A percentile compares a stretch with the other conserved stretches of the same genome.
Conservation (phyloP, 2,888 invertebrate genomes). For the Eristalis pertinax region DNA sequence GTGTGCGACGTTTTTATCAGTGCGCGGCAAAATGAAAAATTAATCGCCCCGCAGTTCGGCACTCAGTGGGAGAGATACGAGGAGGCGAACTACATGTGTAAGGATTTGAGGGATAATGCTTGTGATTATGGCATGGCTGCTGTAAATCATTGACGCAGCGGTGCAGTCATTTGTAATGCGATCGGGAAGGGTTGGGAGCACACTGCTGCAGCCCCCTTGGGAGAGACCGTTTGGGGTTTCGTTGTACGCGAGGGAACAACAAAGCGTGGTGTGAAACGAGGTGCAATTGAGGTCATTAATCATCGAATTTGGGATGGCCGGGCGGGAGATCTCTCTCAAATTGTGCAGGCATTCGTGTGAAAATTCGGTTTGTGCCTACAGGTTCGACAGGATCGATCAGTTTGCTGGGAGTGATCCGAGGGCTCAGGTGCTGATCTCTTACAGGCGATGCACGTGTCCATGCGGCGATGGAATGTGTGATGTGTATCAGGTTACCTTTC, state of each 20-base stretch:
- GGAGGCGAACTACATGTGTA: constrained; percentile 12
- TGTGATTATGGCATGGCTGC: constrained; percentile 14
- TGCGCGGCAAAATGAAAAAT: constrained; percentile 52
- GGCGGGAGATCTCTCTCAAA: not conserved
- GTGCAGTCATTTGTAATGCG: constrained; percentile 57
- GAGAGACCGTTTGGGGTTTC: not conserved
- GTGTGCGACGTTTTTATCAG: constrained; percentile 17
- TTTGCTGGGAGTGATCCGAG: not conserved
- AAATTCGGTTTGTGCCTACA: not conserved
- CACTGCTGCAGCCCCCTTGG: not conserved
- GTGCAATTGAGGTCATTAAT: constrained; percentile 14
- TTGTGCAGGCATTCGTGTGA: not conserved
- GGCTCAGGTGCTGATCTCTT: no score
- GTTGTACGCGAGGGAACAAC: constrained; percentile 16
- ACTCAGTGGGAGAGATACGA: constrained; percentile 47
- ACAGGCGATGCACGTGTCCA: no score
- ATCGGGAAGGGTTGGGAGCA: constrained; percentile 22
- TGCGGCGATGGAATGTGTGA: no score
- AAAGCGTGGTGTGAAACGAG: constrained; percentile 42
- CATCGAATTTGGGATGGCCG: not conserved
- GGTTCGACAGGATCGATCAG: not conserved
- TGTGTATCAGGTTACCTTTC: no score
- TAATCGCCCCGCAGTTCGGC: constrained; percentile 43
- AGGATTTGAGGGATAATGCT: constrained; percentile 30
- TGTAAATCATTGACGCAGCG: constrained; percentile 48